Percentiles rank a stretch among this genome's conserved stretches.
These are phyloP conservation scores for Metallyticus violacea DNA, from an alignment of 2,888 invertebrate genomes.

Conservation along the genomic window DNA sequence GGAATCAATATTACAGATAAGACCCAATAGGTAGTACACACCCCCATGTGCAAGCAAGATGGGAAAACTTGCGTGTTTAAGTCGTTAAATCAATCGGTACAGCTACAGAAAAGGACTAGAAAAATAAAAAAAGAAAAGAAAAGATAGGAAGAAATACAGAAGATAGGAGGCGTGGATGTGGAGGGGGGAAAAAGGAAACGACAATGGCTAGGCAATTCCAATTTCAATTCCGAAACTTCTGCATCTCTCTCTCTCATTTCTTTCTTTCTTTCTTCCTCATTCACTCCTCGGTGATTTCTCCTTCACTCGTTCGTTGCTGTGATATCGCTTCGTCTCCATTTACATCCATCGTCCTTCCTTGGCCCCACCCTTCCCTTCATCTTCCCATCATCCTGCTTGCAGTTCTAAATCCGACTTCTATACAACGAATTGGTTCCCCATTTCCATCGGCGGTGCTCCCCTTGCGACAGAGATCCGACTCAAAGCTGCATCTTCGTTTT, in stretches of 20 bases:
- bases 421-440: conserved; percentile 33
- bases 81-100: conserved; percentile 14
- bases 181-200: conserved; percentile 7
- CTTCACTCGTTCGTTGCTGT: conserved; percentile 13
- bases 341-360: conserved; percentile 1
- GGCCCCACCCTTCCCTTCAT: conserved; percentile 5
- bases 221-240: conserved; percentile 30
- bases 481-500: conserved; percentile 22
- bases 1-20: conserved; percentile 24
- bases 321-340: conserved; percentile 11
- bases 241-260: conserved; percentile 10
- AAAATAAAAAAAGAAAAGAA: neutral
- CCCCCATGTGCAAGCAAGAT: neutral
- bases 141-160: conserved; percentile 15
- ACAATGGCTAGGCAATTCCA: conserved; percentile 34
- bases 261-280: conserved; percentile 18
- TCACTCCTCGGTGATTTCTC: conserved; percentile 11
- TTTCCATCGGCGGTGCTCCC: conserved; percentile 19
- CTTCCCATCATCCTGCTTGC: conserved; percentile 3
- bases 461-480: conserved; percentile 27
- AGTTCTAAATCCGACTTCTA: conserved; percentile 29
- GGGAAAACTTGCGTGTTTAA: neutral
- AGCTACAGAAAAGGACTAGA: neutral
- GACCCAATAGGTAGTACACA: neutral
- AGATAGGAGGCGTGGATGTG: conserved; percentile 5